Percentiles rank a stretch among this genome's conserved stretches.
Conservation (phyloP, 37 sponge, comb jelly and placozoan genomes). For the Tethya wilhelma region DNA sequence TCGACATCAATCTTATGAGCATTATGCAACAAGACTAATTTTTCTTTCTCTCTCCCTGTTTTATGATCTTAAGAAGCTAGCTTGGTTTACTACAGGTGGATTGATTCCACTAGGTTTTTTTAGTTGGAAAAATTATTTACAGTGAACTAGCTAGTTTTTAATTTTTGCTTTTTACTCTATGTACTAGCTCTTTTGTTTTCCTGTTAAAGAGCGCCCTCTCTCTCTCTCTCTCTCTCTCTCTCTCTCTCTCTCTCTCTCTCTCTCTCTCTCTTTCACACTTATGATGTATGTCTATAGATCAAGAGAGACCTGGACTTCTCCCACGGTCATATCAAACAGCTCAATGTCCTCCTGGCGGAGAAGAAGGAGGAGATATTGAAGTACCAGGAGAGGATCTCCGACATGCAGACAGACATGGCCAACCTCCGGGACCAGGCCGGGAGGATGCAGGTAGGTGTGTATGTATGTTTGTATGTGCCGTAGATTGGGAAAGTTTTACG, state of each 20-base stretch:
- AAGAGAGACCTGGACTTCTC: constrained; percentile 10
- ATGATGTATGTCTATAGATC: background rate
- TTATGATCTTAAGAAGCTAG: background rate
- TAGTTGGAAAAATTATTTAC: too few species aligned
- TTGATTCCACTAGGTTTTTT: too few species aligned
- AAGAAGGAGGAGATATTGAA: constrained; percentile 19
- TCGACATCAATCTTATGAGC: too few species aligned
- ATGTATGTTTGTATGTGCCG: background rate
- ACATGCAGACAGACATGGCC: constrained; percentile 9
- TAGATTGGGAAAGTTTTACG: too few species aligned
- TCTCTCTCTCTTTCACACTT: constrained; percentile 41
- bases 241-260: constrained; percentile 50
- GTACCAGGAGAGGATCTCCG: constrained; percentile 9
- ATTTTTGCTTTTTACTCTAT: background rate
- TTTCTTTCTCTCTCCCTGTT: background rate
- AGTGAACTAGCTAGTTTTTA: background rate
- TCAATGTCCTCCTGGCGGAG: constrained; percentile 3
- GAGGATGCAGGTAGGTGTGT: background rate
- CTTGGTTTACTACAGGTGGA: background rate
- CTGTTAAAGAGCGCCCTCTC: too few species aligned
- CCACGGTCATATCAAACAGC: background rate
- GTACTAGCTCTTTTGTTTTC: constrained; percentile 33
- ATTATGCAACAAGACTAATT: too few species aligned
- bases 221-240: constrained; percentile 40
- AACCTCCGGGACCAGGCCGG: background rate